Conservation (phyloP, 2,888 invertebrate species). For the Cosmia trapezina region DNA sequence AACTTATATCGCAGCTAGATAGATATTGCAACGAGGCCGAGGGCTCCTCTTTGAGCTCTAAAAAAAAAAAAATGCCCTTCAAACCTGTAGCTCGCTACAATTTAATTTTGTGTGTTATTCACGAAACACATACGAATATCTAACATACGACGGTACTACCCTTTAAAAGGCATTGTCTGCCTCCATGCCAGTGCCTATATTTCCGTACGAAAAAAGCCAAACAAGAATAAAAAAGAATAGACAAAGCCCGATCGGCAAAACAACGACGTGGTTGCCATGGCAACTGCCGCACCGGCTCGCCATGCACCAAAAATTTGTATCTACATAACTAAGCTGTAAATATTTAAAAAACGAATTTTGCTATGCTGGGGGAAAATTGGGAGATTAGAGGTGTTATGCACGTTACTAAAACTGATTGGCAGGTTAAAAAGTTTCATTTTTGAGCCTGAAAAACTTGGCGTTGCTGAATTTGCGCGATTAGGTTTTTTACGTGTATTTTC, state of each 20-base stretch:
- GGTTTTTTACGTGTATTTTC: constrained; percentile 5
- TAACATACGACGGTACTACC: constrained; percentile 62
- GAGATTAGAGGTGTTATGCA: constrained; percentile 33
- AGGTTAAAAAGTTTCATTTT: constrained; percentile 54
- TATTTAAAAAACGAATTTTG: constrained; percentile 64
- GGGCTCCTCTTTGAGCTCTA: background rate
- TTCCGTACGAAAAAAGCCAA: constrained; percentile 77
- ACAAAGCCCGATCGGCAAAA: constrained; percentile 86
- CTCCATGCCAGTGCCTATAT: constrained; percentile 75
- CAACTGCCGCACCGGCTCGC: constrained; percentile 80
- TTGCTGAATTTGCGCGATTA: constrained; percentile 35
- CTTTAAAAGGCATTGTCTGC: constrained; percentile 76
- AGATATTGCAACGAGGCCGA: background rate
- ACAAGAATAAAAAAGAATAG: constrained; percentile 75
- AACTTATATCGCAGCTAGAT: background rate
- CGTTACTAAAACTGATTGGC: constrained; percentile 49
- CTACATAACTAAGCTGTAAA: constrained; percentile 65
- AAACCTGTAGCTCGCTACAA: constrained; percentile 57
- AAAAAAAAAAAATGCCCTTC: constrained; percentile 53
- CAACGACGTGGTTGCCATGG: constrained; percentile 85
- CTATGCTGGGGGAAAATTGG: constrained; percentile 55
- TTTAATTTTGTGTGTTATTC: constrained; percentile 48
- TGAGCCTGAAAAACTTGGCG: constrained; percentile 27
- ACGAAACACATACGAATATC: constrained; percentile 60
- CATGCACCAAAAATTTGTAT: constrained; percentile 77